A percentile compares a stretch with the other conserved stretches of the same genome.
phyloP scores from a whole-genome alignment of 2,113 vertebrate genomes.

The Coptodon rendalli region DNA sequence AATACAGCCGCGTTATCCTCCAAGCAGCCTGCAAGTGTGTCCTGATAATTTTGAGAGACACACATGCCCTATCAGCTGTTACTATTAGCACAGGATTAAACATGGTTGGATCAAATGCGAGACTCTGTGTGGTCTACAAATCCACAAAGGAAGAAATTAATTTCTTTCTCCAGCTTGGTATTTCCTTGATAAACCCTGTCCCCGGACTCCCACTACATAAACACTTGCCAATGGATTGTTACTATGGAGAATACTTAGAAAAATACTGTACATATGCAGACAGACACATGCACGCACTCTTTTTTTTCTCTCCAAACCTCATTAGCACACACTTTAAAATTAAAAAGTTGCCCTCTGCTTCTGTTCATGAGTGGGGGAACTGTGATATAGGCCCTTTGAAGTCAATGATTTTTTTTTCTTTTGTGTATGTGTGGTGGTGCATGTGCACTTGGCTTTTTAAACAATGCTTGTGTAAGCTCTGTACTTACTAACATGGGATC shows the following conservation, averaged over 20 bases:
- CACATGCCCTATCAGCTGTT: not conserved
- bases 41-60: not conserved
- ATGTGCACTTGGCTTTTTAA: not conserved
- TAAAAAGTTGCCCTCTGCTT: constrained; percentile 48
- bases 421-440: not conserved
- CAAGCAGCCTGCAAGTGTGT: not conserved
- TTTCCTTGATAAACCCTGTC: not conserved
- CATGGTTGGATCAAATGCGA: not conserved
- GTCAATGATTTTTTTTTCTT: not conserved
- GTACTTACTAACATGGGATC: not conserved
- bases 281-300: not conserved
- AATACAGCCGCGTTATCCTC: not conserved
- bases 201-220: not conserved
- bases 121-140: not conserved
- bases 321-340: constrained; percentile 55
- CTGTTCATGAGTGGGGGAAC: constrained; percentile 32
- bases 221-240: constrained; percentile 8
- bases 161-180: not conserved
- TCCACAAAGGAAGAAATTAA: not conserved
- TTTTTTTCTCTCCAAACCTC: constrained; percentile 36
- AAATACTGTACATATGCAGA: not conserved
- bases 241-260: not conserved
- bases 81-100: not conserved
- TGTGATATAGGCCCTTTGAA: constrained; percentile 40
- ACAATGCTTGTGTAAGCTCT: not conserved